Conservation (phyloP, 1,140 invertebrate species). For the Calosoma granatense region DNA sequence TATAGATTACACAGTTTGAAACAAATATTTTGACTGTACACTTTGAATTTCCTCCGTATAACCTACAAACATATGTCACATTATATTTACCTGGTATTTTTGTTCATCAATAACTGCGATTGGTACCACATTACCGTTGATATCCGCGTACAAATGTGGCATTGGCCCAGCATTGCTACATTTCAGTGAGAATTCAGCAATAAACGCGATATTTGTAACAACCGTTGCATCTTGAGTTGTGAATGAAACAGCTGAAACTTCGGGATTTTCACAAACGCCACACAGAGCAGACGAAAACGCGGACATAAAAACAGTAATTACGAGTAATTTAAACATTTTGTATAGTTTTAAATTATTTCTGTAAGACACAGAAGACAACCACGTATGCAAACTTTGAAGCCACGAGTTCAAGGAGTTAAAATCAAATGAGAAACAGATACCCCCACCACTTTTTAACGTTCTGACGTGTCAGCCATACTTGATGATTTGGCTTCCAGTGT, state of each 20-base stretch:
- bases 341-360: too few species aligned
- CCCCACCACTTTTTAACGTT: too few species aligned
- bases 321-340: conserved; percentile 3
- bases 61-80: background rate
- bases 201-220: conserved; percentile 70
- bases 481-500: too few species aligned
- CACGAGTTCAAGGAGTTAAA: too few species aligned
- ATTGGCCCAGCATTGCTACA: conserved; percentile 51
- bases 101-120: conserved; percentile 65
- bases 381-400: too few species aligned
- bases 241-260: conserved; percentile 60
- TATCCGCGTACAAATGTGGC: conserved; percentile 74
- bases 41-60: background rate
- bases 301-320: conserved; percentile 3
- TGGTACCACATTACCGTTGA: conserved; percentile 67
- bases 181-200: conserved; percentile 61
- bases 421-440: too few species aligned
- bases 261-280: conserved; percentile 45
- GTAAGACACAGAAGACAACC: too few species aligned
- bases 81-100: conserved; percentile 61
- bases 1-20: too few species aligned
- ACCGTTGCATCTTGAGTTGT: conserved; percentile 86
- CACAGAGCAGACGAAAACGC: conserved; percentile 14
- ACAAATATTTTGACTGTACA: too few species aligned
- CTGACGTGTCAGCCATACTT: too few species aligned